phyloP scores from a whole-genome alignment of 2,888 invertebrate genomes.

The Heterodera filipjevi region DNA sequence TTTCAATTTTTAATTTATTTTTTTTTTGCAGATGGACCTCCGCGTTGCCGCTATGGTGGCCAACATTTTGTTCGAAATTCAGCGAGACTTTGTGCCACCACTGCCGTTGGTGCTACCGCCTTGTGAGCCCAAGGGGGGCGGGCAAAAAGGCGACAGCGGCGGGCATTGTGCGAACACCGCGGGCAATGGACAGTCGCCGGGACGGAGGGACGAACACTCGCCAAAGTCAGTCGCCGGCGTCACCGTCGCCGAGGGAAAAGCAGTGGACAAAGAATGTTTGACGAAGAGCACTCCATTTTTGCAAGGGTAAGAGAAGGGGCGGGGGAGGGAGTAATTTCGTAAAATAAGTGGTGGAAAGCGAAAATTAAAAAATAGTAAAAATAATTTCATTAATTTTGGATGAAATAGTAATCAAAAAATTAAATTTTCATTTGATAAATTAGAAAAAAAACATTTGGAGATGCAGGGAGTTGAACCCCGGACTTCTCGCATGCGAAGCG shows the following conservation, averaged over 20 bases:
- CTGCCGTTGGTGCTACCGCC: not conserved
- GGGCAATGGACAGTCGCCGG: not conserved
- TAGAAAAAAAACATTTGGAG: conserved; percentile 25
- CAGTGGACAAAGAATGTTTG: not conserved
- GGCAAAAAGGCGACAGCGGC: not conserved
- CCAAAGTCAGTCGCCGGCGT: not conserved
- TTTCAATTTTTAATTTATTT: conserved; percentile 23
- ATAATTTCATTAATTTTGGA: not conserved
- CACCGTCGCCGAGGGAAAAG: too few relatives aligned
- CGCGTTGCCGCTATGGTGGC: conserved; percentile 64
- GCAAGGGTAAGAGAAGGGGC: not conserved
- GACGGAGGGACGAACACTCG: not conserved
- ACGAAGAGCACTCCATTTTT: not conserved
- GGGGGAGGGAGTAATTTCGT: not conserved
- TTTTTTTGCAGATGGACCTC: conserved; percentile 62
- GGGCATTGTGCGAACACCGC: not conserved
- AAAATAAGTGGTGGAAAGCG: too few relatives aligned
- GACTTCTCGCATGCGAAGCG: conserved; percentile 65
- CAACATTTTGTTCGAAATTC: conserved; percentile 62
- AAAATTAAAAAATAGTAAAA: not conserved
- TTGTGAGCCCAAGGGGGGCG: not conserved
- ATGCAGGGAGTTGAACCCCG: conserved; percentile 54
- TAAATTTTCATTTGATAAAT: not conserved
- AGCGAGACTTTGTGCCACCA: conserved; percentile 33
- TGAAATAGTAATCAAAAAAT: not conserved